These are phyloP conservation scores for Takifugu rubripes DNA, from an alignment of 2,797 vertebrate species.

Conservation along the genomic window DNA sequence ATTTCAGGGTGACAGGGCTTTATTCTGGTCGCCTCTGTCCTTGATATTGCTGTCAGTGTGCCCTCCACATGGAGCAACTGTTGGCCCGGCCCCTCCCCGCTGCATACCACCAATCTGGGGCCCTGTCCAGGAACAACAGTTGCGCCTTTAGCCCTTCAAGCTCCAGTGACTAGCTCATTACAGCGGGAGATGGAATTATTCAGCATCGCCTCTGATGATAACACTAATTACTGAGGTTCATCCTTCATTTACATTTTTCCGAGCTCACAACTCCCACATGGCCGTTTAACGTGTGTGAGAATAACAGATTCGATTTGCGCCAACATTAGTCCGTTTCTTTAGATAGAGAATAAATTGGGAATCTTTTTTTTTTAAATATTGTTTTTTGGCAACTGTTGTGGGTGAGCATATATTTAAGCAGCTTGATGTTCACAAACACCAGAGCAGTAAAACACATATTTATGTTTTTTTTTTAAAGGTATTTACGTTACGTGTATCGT, in stretches of 20 bases:
- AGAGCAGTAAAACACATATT: too few species aligned
- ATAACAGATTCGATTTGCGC: slow-evolving; percentile 6
- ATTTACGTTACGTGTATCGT: too few species aligned
- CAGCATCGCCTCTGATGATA: slow-evolving; percentile 3
- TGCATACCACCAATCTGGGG: slow-evolving; percentile 63
- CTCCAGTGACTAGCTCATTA: slow-evolving; percentile 38
- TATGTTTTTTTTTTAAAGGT: too few species aligned
- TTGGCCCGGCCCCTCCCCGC: slow-evolving; percentile 52
- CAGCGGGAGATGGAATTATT: slow-evolving; percentile 12
- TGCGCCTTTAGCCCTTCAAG: slow-evolving; percentile 53
- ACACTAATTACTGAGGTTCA: not conserved
- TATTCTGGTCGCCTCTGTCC: slow-evolving; percentile 55
- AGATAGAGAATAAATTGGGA: slow-evolving; percentile 25
- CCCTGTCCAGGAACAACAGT: slow-evolving; percentile 67
- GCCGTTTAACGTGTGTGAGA: not conserved
- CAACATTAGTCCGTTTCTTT: slow-evolving; percentile 7
- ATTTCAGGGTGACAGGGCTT: slow-evolving; percentile 39
- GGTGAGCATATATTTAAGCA: not conserved
- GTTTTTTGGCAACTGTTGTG: too few species aligned
- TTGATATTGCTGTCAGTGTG: slow-evolving; percentile 67
- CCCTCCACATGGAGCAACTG: slow-evolving; percentile 67
- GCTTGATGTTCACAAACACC: too few species aligned
- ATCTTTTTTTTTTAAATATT: too few species aligned
- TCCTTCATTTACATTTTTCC: not conserved
- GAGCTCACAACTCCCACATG: not conserved